These are phyloP conservation scores for Eristalis intricaria DNA, from an alignment of 2,888 invertebrate genomes.

Conservation along the genomic window DNA sequence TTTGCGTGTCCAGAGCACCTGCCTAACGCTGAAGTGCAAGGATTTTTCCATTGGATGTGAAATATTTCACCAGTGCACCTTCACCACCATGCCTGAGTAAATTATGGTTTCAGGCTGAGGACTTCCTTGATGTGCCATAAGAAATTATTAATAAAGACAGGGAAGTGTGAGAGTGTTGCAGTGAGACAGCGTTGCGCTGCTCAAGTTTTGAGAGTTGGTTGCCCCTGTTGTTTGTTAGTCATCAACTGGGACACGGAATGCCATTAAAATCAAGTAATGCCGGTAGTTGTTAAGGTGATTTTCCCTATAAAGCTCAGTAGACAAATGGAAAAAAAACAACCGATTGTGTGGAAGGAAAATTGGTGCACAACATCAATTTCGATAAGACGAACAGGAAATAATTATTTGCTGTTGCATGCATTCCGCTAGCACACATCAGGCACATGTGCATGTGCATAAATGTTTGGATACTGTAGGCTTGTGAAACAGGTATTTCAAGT, in stretches of 20 bases:
- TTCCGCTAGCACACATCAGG: constrained; percentile 38
- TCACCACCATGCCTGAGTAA: constrained; percentile 47
- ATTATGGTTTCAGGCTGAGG: constrained; percentile 61
- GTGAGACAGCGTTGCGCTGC: background rate
- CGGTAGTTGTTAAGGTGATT: constrained; percentile 69
- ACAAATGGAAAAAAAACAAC: constrained; percentile 4
- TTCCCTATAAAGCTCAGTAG: constrained; percentile 35
- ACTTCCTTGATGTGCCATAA: constrained; percentile 56
- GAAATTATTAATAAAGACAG: constrained; percentile 65
- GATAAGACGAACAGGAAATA: constrained; percentile 59
- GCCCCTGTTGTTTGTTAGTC: constrained; percentile 41
- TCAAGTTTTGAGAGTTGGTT: constrained; percentile 28
- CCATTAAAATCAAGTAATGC: constrained; percentile 64
- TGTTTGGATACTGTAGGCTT: no score
- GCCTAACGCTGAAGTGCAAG: constrained; percentile 41
- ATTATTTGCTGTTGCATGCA: constrained; percentile 68
- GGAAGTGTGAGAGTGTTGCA: background rate
- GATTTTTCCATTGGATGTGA: constrained; percentile 38
- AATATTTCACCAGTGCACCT: constrained; percentile 42
- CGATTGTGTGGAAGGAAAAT: background rate
- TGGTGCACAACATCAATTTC: constrained; percentile 45
- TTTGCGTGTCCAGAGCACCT: constrained; percentile 65
- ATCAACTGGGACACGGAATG: constrained; percentile 65
- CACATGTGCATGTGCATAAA: constrained; percentile 29
- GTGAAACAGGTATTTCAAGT: no score